Evolutionary conservation across 2,797 vertebrate genomes (phyloP), one percentile per base, ranked within the genome.

Genomic region (Eulemur coronatus): DNA sequence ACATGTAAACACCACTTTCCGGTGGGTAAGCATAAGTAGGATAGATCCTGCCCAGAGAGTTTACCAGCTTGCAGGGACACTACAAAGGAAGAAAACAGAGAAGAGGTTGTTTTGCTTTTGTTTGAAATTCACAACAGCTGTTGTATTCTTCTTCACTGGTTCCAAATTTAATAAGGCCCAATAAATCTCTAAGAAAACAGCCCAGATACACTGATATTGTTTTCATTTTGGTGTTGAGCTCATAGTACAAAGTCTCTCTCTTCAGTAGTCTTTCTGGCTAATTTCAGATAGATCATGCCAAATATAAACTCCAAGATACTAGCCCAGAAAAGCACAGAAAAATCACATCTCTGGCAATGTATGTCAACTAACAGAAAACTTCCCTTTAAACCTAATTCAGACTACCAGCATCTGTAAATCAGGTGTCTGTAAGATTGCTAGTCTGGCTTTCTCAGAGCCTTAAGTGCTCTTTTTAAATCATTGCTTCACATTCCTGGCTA

Each of bases 121-220:
- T 98, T 98, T 93, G 84, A 97, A 79, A 94, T 92, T 97, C 96
- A 79, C 96, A 98, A 98, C 97, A 98, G 95, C 97, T 98, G 97
- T 84, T 98, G 91, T 95, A 97, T 98, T 98, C 95, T 98, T 98
- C 97, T 98, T 98, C 96, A 92, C 96, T 98, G 93, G 35, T 91
- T 98, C 82, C 91, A 96, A 93, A 98, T 97, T 97, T 97, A 98
- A 98, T 98, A 97, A 97, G 41, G 4, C 52, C 46, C 89, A 97
- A 96, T 97, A 98, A 97, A 94, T 91, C 48, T 97, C 93, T 61
- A 92, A 97, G 95, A 97, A 98, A 98, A 97, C n/a, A 97, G 7
- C 82, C 75, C 50, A 96, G 87, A 95, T 87, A 78, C 80, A 89
- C 20, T 22, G 93, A 72, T 65, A 89, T 43, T 93, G 88, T 78